Base-by-base conservation (phyloP, 2,797 vertebrate species). In the Emys orbicularis region DNA sequence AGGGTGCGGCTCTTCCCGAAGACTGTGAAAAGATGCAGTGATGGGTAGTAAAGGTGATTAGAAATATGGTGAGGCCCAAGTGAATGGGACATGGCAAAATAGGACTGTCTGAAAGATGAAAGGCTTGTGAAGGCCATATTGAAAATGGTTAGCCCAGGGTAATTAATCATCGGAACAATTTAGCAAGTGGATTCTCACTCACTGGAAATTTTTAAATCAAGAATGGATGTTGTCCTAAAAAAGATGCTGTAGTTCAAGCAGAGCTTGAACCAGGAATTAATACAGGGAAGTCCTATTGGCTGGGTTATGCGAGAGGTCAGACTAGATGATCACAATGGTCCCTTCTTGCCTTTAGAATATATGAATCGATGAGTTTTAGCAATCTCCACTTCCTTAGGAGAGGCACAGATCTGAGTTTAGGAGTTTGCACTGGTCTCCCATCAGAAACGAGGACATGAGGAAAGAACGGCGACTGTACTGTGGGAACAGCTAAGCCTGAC, bases 51-150 rank as follows among this genome's bases (percentile, higher is more conserved):
- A 1, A 13, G 1, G 25, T 1, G n/a, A 7, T 84, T 59, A 68
- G 49, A n/a, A 87, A 86, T 16, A 52, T 53, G 84, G 68, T 11
- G 79, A 49, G 27, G 18, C 41, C 41, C 41, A 25, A 65, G 5
- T 74, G 34, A 94, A 94, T 59, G 47, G 25, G 15, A 23, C 47
- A 3, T 16, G 44, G 74, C 15, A 44, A 49, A 77, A 15, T 27
- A 31, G 6, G 25, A 0, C 1, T 27, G 72, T 57, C 5, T 3
- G 37, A 72, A 84, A 57, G 31, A 34, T 11, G 0, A 0, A 9
- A 0, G 13, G 1, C 2, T 83, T 90, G 52, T 91, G 86, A 88
- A 92, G 93, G 54, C 59, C 4, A 0, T 15, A 4, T 12, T 57
- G 72, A 86, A 87, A 57, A 80, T 85, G 77, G 44, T 90, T 31